phyloP scores from a whole-genome alignment of 2,797 vertebrate species.

The Sorex maritimensis region DNA sequence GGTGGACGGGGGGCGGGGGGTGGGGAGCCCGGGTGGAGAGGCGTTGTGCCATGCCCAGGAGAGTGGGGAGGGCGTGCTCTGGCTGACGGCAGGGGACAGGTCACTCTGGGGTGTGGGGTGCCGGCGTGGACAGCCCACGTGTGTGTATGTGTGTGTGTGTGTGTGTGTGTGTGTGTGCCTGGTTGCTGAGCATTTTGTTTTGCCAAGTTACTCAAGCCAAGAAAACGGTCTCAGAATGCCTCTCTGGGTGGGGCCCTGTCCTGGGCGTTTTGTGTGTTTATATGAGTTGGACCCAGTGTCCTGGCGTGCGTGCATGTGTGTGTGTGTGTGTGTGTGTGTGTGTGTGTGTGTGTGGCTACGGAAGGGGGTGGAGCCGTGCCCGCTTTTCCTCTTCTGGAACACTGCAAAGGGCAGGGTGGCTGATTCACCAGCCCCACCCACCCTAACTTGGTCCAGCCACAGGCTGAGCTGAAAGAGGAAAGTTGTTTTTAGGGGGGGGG shows the following conservation, averaged over 20 bases:
- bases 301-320: neutral
- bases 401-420: slow-evolving; percentile 62
- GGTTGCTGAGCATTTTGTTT: slow-evolving; percentile 4
- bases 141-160: rapidly evolving
- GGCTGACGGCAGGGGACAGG: neutral
- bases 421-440: slow-evolving; percentile 80
- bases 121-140: neutral
- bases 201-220: slow-evolving; percentile 51
- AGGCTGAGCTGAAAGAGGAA: slow-evolving; percentile 68
- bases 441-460: slow-evolving; percentile 70
- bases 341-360: slow-evolving; percentile 19
- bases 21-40: no score
- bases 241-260: slow-evolving; percentile 69
- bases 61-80: neutral
- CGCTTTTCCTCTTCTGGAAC: slow-evolving; percentile 52
- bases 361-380: slow-evolving; percentile 66
- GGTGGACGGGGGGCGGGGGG: neutral
- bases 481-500: slow-evolving; percentile 7
- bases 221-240: slow-evolving; percentile 69
- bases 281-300: slow-evolving; percentile 74
- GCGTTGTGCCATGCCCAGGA: neutral
- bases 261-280: slow-evolving; percentile 58
- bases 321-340: no score
- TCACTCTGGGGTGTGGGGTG: neutral
- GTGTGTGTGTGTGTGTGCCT: no score